Percentiles rank a stretch among this genome's conserved stretches.
These are phyloP conservation scores for Cynodonichthys magdalenae DNA, from an alignment of 2,797 vertebrate genomes.

Conservation along the genomic window DNA sequence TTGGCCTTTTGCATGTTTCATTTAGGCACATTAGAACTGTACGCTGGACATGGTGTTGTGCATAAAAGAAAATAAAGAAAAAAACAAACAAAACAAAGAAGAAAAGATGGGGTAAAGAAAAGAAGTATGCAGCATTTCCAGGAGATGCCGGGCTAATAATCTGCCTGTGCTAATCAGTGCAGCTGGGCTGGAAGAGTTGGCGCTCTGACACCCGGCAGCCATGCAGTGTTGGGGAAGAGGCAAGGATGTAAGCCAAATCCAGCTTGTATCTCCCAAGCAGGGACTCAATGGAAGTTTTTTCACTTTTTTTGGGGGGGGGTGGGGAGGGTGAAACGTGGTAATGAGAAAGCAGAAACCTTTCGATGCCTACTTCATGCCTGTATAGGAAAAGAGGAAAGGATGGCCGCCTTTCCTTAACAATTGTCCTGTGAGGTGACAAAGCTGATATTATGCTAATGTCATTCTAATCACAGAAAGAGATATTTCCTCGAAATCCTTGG, in stretches of 20 bases:
- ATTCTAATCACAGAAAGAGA: conserved; percentile 75
- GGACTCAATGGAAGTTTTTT: conserved; percentile 50
- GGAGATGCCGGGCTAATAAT: conserved; percentile 94
- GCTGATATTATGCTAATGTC: conserved; percentile 82
- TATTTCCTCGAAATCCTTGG: conserved; percentile 67
- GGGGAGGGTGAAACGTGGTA: conserved; percentile 21
- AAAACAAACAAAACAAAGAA: conserved; percentile 17
- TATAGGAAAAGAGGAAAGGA: conserved; percentile 61
- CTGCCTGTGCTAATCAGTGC: conserved; percentile 87
- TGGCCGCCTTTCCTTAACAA: conserved; percentile 66
- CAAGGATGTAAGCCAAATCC: conserved; percentile 81
- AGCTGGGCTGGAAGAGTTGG: conserved; percentile 87
- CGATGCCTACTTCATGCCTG: conserved; percentile 62
- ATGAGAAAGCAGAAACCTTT: conserved; percentile 66
- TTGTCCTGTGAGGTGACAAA: conserved; percentile 79
- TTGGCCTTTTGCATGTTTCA: conserved; percentile 74
- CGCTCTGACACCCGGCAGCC: conserved; percentile 83
- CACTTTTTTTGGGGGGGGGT: not conserved
- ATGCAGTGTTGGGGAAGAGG: conserved; percentile 82
- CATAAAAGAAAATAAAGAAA: conserved; percentile 49
- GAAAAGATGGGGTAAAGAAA: conserved; percentile 14
- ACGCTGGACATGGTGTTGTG: conserved; percentile 37
- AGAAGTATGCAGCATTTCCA: conserved; percentile 73
- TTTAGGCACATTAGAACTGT: conserved; percentile 69
- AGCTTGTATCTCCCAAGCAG: conserved; percentile 83